Evolutionary conservation across 2,797 vertebrate genomes (phyloP), one percentile per base, ranked within the genome.

Genomic region (Sebastes itinus): DNA sequence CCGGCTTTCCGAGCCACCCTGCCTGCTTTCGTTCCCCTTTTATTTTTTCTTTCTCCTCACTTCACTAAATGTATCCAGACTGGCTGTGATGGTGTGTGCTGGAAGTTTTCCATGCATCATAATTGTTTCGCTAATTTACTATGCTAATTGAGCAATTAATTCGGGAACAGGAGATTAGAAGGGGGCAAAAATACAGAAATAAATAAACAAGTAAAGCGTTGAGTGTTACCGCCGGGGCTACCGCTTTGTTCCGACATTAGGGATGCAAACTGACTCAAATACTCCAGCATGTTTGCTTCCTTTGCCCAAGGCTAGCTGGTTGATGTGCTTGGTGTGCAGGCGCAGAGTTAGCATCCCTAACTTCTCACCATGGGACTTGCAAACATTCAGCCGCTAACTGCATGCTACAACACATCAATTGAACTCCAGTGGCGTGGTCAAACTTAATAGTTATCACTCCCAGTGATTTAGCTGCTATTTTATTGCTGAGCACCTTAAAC

Each of bases 91-190:
- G 90, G 89, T 89, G 90, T 82, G 85, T 61, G 90, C 93, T 96
- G 96, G 95, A 96, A 95, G 91, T 95, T 95, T 94, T 95, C 96
- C 96, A 96, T 96, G 95, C 95, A 95, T 96, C 95, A 96, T 96
- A 96, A 96, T 96, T 93, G 93, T 96, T 96, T 95, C 80, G 92
- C 95, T 96, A 95, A 96, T 96, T 96, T 94, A 92, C 94, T 96
- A 96, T 96, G 95, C 95, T 96, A 96, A 96, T 96, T 95, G 95
- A 95, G 94, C 95, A 95, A 96, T 96, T 96, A 96, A 96, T 96
- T 96, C 92, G 88, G 93, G 93, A 96, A 95, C 93, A 95, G 93
- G 94, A 95, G 95, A 95, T 96, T 95, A 95, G 95, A 95, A 93
- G 88, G 92, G 92, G 91, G 89, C 86, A 91, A 93, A 95, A 95